Evolutionary conservation across 2,797 vertebrate genomes (phyloP).

Genomic region (Ceyx erithaca): DNA sequence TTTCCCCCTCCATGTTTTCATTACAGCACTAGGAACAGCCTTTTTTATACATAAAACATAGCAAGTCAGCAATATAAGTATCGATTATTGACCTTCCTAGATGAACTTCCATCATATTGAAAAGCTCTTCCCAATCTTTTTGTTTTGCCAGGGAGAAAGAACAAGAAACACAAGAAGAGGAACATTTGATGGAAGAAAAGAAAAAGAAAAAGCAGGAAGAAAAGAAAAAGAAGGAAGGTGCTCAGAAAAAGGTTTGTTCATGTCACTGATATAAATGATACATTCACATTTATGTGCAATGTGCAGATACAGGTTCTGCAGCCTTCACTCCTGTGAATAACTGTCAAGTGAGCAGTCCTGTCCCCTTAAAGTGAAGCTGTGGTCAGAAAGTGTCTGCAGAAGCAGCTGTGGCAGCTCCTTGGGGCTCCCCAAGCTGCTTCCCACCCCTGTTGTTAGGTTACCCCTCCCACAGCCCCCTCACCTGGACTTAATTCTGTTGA

Average conservation of each 20-base stretch:
- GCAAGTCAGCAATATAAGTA: not conserved
- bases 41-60: not conserved
- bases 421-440: not conserved
- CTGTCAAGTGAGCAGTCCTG: not conserved
- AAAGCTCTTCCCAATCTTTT: conserved; percentile 16
- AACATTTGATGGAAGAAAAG: conserved; percentile 99
- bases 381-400: not conserved
- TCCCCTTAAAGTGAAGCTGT: not conserved
- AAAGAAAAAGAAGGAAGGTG: conserved; percentile 97
- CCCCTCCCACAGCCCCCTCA: not conserved
- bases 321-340: not conserved
- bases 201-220: conserved; percentile 99
- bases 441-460: not conserved
- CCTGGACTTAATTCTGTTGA: not conserved
- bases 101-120: not conserved
- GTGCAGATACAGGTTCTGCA: not conserved
- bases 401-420: not conserved
- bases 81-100: not conserved
- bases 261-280: not conserved
- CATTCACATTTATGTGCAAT: not conserved
- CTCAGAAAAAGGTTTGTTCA: conserved; percentile 91
- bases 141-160: conserved; percentile 85
- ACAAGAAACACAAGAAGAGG: conserved; percentile 90
- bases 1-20: not conserved
- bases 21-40: not conserved